Evolutionary conservation across 1,140 invertebrate species (phyloP), one percentile per base, ranked within the genome.

Genomic region (Saccostrea echinata): DNA sequence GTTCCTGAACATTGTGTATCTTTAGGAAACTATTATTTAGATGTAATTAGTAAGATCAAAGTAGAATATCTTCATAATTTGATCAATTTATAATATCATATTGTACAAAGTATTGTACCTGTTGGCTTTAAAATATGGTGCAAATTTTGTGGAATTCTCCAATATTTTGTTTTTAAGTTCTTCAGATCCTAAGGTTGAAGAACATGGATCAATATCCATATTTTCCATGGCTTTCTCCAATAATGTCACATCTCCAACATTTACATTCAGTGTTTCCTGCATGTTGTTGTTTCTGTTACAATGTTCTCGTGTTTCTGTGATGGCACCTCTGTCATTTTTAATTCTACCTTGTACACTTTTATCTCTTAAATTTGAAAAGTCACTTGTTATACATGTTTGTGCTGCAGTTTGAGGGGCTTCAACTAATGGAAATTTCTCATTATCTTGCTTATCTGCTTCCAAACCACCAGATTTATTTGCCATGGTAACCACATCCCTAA

Each of bases 361-460:
- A 76, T 76, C 68, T 76, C 68, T 76, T 16, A 76, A 76, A 24
- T 33, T 76, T 76, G 24, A 27, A 76, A 76, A 76, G 24, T 76
- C 68, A 33, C 68, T 76, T 16, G 68, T 24, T 30, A 11, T 43
- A 43, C 27, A 76, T 30, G 1, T 21, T 57, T 76, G 1, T 30
- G 3, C 24, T 76, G 68, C 0, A 11, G 11, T 33, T 13, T 30
- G 68, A 11, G 68, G n/a, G 55, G 1, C 4, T 30, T 12, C 68
- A 76, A 8, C 24, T 18, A 27, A 33, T 76, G 27, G 30, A 12
- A 33, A 30, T 27, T 76, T 76, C 30, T 11, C 27, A 16, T 76
- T 16, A 16, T 76, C 68, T 33, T 76, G 68, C 30, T 27, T 76
- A 30, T 76, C 27, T 76, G 30, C 27, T 27, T 76, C 68, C 30